A percentile compares a stretch with the other conserved stretches of the same genome.
phyloP scores from a whole-genome alignment of 2,113 vertebrate species.

The Aegotheles bennettii region DNA sequence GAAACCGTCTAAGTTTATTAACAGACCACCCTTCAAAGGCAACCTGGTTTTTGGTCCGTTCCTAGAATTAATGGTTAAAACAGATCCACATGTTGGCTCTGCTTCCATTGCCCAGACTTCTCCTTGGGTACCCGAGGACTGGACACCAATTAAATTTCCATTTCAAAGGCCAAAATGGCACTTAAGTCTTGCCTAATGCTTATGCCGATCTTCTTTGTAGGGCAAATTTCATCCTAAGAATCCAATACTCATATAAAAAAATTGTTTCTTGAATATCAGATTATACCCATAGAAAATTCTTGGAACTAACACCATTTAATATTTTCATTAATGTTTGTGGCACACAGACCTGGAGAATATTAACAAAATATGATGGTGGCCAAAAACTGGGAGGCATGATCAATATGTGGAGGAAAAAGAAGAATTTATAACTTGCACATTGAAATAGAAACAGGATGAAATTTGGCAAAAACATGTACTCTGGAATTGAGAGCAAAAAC shows the following conservation, averaged over 20 bases:
- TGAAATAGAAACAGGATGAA: neutral
- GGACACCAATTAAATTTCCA: neutral
- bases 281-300: neutral
- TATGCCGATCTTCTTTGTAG: neutral
- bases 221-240: neutral
- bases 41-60: neutral
- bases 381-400: neutral
- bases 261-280: neutral
- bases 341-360: neutral
- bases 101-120: neutral
- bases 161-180: neutral
- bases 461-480: neutral
- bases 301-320: neutral
- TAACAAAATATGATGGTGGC: neutral
- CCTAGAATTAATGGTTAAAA: neutral
- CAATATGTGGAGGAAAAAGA: neutral
- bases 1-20: neutral
- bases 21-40: neutral
- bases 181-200: neutral
- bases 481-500: neutral
- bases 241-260: neutral
- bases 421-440: neutral
- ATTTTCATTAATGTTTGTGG: neutral
- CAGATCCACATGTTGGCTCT: neutral
- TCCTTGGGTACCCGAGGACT: neutral